Conservation (phyloP, 2,888 invertebrate genomes). For the Parelbella ahira region DNA sequence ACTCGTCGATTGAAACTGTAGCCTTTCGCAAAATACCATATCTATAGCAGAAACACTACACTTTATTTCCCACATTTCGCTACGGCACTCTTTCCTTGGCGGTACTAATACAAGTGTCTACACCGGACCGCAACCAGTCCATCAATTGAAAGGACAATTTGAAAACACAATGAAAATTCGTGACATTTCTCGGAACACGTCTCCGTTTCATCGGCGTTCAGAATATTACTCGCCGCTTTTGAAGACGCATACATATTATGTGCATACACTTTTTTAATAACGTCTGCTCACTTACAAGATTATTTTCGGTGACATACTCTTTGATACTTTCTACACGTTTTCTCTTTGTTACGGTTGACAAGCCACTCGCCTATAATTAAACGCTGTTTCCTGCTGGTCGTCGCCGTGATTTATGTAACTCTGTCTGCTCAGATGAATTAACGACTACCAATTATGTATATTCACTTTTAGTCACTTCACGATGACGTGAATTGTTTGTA, state of each 20-base stretch:
- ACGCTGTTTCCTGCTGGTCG: conserved; percentile 7
- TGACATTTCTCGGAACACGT: conserved; percentile 27
- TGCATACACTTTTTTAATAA: background rate
- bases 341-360: conserved; percentile 23
- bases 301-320: conserved; percentile 16
- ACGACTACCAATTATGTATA: too few species aligned
- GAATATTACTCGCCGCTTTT: conserved; percentile 18
- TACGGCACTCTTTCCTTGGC: too few species aligned
- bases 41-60: too few species aligned
- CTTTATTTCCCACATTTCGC: too few species aligned
- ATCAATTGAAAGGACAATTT: conserved; percentile 59
- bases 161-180: conserved; percentile 52
- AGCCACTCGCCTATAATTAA: conserved; percentile 17
- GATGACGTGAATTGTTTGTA: too few species aligned
- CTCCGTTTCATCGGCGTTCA: conserved; percentile 12
- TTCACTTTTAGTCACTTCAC: too few species aligned
- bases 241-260: conserved; percentile 1
- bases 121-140: conserved; percentile 27
- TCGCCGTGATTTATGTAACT: conserved; percentile 19
- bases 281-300: conserved; percentile 17
- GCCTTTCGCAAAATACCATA: too few species aligned
- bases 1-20: too few species aligned
- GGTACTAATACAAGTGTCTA: too few species aligned
- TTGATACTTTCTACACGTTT: conserved; percentile 24
- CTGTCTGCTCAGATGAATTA: conserved; percentile 4